phyloP scores from a whole-genome alignment of 2,888 invertebrate species.

The Chrysolina haemoptera region DNA sequence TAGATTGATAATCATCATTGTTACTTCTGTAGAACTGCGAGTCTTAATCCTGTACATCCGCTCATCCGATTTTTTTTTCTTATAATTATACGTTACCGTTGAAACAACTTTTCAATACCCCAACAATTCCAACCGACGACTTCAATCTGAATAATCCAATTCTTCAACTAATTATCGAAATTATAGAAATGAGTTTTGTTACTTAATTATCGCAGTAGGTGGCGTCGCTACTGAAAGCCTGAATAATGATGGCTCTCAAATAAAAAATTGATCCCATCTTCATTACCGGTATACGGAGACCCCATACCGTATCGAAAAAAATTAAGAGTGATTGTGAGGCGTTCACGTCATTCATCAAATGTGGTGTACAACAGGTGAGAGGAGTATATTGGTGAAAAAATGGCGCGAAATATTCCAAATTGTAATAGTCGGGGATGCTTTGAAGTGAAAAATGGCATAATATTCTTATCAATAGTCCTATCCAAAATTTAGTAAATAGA shows the following conservation, averaged over 20 bases:
- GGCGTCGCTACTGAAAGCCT: constrained; percentile 60
- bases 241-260: constrained; percentile 56
- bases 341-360: constrained; percentile 12
- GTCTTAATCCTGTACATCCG: too few relatives aligned
- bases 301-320: constrained; percentile 34
- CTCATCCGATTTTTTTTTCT: not conserved
- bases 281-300: constrained; percentile 39
- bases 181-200: constrained; percentile 12
- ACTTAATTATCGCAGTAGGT: constrained; percentile 59
- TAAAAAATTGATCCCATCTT: constrained; percentile 39
- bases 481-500: too few relatives aligned
- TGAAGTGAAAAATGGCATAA: too few relatives aligned
- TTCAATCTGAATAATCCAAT: not conserved
- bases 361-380: not conserved
- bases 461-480: too few relatives aligned
- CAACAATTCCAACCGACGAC: not conserved
- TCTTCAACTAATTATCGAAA: constrained; percentile 4
- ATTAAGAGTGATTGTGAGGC: constrained; percentile 35
- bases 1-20: too few relatives aligned
- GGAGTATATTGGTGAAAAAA: too few relatives aligned
- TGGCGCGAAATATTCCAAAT: too few relatives aligned
- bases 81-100: not conserved
- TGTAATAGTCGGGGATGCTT: too few relatives aligned
- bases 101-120: not conserved
- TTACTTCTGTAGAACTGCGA: too few relatives aligned